Base-by-base conservation (phyloP, 2,797 vertebrate genomes). In the Amniataba percoides region DNA sequence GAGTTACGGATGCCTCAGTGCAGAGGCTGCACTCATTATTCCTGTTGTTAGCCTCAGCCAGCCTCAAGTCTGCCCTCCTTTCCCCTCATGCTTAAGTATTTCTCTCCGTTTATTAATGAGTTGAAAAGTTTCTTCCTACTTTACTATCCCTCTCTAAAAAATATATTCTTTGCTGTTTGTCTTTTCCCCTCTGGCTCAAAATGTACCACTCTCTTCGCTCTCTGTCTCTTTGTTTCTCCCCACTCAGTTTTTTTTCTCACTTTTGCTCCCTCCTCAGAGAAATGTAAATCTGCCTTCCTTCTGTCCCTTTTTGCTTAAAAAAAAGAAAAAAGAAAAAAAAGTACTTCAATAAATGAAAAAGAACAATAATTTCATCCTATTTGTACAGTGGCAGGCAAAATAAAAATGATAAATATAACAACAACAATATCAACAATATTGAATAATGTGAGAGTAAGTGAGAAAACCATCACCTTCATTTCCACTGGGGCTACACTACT, bases 241-340 rank as follows among this genome's bases (percentile, higher is more conserved):
- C 65, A 83, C 76, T 78, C 68, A 45, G 52, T 31, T 3, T 74
- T 49, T 81, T 81, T 68, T 52, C 43, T 78, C 36, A 23, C 45
- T 81, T 74, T 55, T 56, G 48, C 58, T 43, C 34, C 67, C 49
- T 77, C 65, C 45, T 79, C 51, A 46, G 74, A 79, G 80, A 80
- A 74, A 77, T 83, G 74, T 27, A 74, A 82, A 80, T 81, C 40
- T 58, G 48, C 36, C 42, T 71, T 61, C 45, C 36, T 60, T 43
- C 34, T 66, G 53, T 39, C 64, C 23, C 18, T 45, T 49, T 58
- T 25, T 60, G 58, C 53, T 78, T 75, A 72, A 77, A 75, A 31
- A 31, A 31, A 31, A 31, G 3, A 31, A 31, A 3, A 3, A 31
- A 31, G 5, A 31, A 3, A 3, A 31, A 31, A 70, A 43, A 39